A percentile compares a stretch with the other conserved stretches of the same genome.
Conservation (phyloP, 2,113 vertebrate genomes). For the Callorhinus ursinus region DNA sequence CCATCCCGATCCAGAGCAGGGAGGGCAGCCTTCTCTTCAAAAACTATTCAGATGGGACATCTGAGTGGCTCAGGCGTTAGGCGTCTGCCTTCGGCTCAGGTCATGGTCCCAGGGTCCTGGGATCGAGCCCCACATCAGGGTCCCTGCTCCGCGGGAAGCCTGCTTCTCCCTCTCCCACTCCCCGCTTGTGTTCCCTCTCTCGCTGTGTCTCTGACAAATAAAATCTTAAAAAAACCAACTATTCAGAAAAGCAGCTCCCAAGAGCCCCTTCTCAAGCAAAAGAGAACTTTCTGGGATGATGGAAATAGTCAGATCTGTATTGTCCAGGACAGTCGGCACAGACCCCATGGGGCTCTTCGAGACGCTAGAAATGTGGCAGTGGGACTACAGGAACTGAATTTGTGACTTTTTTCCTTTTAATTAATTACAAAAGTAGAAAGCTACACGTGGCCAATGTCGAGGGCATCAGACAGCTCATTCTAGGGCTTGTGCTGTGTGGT, state of each 20-base stretch:
- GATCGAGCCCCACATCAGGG: too few relatives aligned
- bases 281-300: not conserved
- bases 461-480: accelerated
- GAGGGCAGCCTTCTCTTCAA: not conserved
- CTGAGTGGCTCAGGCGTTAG: too few relatives aligned
- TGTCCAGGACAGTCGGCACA: accelerated
- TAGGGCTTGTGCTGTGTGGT: accelerated
- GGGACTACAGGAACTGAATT: not conserved
- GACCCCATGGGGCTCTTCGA: not conserved
- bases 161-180: too few relatives aligned
- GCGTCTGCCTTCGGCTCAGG: too few relatives aligned
- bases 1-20: not conserved
- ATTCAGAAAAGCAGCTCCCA: not conserved
- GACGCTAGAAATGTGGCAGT: not conserved
- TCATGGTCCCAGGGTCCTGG: too few relatives aligned
- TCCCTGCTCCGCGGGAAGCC: too few relatives aligned
- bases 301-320: accelerated
- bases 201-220: too few relatives aligned
- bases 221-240: not conserved
- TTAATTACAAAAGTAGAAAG: not conserved
- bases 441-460: accelerated
- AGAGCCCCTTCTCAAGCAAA: not conserved
- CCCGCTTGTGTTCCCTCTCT: too few relatives aligned
- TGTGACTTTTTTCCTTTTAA: not conserved
- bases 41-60: not conserved